Evolutionary conservation across 2,113 vertebrate genomes (phyloP).

Genomic region (Nettapus auritus): DNA sequence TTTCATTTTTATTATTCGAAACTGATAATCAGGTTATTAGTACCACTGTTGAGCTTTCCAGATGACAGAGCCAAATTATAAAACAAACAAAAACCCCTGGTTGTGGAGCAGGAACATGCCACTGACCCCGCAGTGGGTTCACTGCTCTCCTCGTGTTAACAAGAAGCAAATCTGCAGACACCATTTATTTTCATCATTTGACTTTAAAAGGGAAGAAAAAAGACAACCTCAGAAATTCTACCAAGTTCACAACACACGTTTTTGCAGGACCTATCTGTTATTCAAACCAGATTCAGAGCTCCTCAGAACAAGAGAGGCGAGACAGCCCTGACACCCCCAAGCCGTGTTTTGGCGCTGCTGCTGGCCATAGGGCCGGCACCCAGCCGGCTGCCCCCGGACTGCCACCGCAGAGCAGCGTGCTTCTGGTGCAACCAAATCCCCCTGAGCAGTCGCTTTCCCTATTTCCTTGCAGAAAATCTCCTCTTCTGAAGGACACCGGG

Average conservation of each 20-base stretch:
- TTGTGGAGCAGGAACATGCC: not conserved
- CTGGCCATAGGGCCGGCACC: not conserved
- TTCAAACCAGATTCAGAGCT: not conserved
- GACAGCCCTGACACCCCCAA: rapidly evolving
- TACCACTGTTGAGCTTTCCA: not conserved
- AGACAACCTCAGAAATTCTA: not conserved
- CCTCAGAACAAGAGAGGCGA: not conserved
- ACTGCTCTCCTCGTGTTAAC: not conserved
- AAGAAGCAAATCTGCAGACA: not conserved
- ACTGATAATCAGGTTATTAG: not conserved
- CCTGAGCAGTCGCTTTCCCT: rapidly evolving
- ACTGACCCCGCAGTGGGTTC: not conserved
- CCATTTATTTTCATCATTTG: not conserved
- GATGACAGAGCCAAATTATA: not conserved
- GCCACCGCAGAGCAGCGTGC: rapidly evolving
- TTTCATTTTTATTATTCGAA: not conserved
- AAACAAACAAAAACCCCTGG: not conserved
- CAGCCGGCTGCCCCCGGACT: rapidly evolving
- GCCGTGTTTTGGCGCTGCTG: not conserved
- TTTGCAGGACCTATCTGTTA: not conserved
- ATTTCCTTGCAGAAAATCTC: not conserved
- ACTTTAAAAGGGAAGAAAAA: not conserved
- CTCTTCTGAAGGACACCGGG: not conserved
- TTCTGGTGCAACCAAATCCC: no score
- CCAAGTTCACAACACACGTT: not conserved